Evolutionary conservation across 2,113 vertebrate species (phyloP).

Genomic region (Forbesichthys papilliferus): DNA sequence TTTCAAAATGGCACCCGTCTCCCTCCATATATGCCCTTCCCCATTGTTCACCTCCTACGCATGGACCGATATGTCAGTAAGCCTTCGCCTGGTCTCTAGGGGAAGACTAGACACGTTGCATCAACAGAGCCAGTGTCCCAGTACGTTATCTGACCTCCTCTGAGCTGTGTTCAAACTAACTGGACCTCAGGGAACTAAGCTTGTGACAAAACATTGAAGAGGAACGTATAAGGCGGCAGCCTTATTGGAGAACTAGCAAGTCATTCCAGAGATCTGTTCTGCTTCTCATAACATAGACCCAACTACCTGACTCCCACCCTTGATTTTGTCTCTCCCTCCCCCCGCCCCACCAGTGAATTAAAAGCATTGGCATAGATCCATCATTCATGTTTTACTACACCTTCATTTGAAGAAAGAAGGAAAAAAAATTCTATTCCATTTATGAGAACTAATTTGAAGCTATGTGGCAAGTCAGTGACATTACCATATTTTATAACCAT

Average conservation of each 20-base stretch:
- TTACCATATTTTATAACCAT: conserved; percentile 28
- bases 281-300: conserved; percentile 3
- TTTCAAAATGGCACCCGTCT: conserved; percentile 59
- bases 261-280: conserved; percentile 44
- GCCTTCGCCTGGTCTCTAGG: conserved; percentile 48
- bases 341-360: conserved; percentile 30
- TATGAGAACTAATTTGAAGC: conserved; percentile 23
- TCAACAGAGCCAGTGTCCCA: conserved; percentile 38
- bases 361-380: conserved; percentile 36
- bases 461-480: conserved; percentile 28
- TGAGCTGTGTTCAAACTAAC: conserved; percentile 18
- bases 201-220: conserved; percentile 47
- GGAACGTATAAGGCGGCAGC: conserved; percentile 41
- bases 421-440: background rate
- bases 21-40: conserved; percentile 4
- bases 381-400: conserved; percentile 26
- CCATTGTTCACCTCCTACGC: conserved; percentile 41
- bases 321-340: conserved; percentile 6
- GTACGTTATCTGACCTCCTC: conserved; percentile 12
- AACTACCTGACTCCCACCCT: background rate
- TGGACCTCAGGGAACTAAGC: conserved; percentile 36
- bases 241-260: conserved; percentile 39
- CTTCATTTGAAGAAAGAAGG: conserved; percentile 19
- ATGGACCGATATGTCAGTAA: conserved; percentile 68
- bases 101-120: conserved; percentile 45